A percentile compares a stretch with the other conserved stretches of the same genome.
These are phyloP conservation scores for Tenthredo amoena DNA, from an alignment of 2,888 invertebrate species.

Conservation along the genomic window DNA sequence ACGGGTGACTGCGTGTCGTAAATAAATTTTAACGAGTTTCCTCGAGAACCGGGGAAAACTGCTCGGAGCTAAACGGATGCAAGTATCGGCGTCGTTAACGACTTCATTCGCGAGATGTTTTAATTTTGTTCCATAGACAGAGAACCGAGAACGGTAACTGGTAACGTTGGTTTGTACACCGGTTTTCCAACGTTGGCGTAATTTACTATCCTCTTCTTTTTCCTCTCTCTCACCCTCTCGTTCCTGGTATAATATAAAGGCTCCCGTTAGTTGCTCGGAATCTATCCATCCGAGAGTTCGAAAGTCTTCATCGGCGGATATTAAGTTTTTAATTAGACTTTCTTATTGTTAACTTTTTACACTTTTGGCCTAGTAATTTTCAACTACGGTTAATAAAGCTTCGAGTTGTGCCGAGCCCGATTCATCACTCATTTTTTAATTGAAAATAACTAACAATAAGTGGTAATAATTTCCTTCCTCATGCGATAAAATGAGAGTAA, in stretches of 20 bases:
- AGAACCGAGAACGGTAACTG: neutral
- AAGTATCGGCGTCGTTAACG: constrained; percentile 37
- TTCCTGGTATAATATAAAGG: neutral
- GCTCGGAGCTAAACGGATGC: constrained; percentile 1
- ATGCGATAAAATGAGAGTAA: neutral
- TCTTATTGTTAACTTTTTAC: neutral
- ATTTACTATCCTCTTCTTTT: neutral
- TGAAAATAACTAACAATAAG: neutral
- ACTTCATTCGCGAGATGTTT: constrained; percentile 22
- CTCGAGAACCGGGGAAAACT: neutral
- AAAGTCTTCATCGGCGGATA: neutral
- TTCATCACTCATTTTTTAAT: neutral
- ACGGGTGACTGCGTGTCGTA: constrained; percentile 23
- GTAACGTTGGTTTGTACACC: neutral
- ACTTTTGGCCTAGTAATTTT: neutral
- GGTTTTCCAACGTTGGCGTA: neutral
- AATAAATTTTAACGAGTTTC: constrained; percentile 49
- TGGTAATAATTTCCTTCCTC: neutral
- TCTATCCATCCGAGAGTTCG: neutral
- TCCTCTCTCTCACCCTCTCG: neutral
- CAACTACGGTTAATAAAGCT: neutral
- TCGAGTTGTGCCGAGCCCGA: neutral
- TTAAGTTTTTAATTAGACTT: constrained; percentile 7
- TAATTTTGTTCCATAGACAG: constrained; percentile 3
- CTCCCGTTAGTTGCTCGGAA: neutral